Evolutionary conservation across 1,140 invertebrate genomes (phyloP), one percentile per base, ranked within the genome.

Genomic region (Odontomachus brunneus): DNA sequence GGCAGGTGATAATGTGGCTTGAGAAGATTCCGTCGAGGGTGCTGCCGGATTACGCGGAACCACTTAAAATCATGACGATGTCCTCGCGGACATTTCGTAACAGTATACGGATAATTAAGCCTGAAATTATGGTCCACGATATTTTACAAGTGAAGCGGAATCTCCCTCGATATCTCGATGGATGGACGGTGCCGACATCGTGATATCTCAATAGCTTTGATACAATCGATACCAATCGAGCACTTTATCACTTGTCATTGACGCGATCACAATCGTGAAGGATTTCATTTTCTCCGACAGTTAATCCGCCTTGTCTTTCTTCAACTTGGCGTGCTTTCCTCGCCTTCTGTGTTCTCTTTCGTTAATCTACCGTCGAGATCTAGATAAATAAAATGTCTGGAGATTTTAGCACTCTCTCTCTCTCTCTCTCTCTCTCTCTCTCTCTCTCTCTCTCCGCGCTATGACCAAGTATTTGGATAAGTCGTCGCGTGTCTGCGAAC

Each of bases 1-100:
- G 86, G 83, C 86, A 88, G 86, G 83, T 88, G 87, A 88, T 88
- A 88, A 88, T 83, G 85, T 81, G 72, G 49, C 75, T 80, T 55
- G 65, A 60, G 74, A 88, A 86, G 69, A 86, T 86, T 84, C 62
- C 75, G 84, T 85, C 84, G 75, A 33, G 49, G 24, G 22, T 57
- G 60, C 60, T 69, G 81, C 82, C 63, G 80, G 66, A 74, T 72
- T 84, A 80, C 76, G 72, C 75, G 82, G 81, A 82, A 74, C 57
- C 33, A 71, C 48, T 72, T 80, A 73, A 84, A 84, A 84, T 29
- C 73, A 51, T 82, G 60, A 80, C 51, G 26, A 63, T 57, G 29
- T 65, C 33, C 75, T 69, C 26, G 24, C 49, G 24, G 63, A 24
- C 22, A 33, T 15, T 55, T 12, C 5, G 9, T n/a, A 51, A 14